A percentile compares a stretch with the other conserved stretches of the same genome.
These are phyloP conservation scores for Cyprinus carpio DNA, from an alignment of 2,113 vertebrate species.

Conservation along the genomic window DNA sequence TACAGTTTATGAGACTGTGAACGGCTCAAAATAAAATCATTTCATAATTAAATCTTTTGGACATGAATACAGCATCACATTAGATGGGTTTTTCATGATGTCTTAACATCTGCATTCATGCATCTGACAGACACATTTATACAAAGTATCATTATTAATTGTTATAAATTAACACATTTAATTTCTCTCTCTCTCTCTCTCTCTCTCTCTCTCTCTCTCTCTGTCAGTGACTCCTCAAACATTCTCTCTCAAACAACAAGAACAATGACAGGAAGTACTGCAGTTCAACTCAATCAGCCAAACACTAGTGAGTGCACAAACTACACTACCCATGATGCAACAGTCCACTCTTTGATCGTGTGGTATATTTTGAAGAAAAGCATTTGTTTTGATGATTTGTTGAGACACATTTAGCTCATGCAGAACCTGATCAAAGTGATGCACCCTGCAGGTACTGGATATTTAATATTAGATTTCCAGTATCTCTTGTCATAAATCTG, in stretches of 20 bases:
- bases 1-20: too few relatives aligned
- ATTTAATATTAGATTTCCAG: too few relatives aligned
- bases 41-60: neutral
- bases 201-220: too few relatives aligned
- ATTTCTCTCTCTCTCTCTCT: too few relatives aligned
- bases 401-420: neutral
- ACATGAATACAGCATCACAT: neutral
- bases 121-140: neutral
- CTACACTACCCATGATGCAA: neutral
- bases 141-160: neutral
- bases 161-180: neutral
- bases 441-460: neutral
- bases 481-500: too few relatives aligned
- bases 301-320: neutral
- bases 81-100: neutral
- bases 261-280: neutral
- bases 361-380: too few relatives aligned
- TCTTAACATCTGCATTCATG: neutral
- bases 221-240: neutral
- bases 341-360: neutral
- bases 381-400: neutral
- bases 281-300: rapidly evolving
- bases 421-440: neutral
- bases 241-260: neutral
- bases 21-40: neutral